Conservation (phyloP, 2,797 vertebrate genomes). For the Zalophus californianus region DNA sequence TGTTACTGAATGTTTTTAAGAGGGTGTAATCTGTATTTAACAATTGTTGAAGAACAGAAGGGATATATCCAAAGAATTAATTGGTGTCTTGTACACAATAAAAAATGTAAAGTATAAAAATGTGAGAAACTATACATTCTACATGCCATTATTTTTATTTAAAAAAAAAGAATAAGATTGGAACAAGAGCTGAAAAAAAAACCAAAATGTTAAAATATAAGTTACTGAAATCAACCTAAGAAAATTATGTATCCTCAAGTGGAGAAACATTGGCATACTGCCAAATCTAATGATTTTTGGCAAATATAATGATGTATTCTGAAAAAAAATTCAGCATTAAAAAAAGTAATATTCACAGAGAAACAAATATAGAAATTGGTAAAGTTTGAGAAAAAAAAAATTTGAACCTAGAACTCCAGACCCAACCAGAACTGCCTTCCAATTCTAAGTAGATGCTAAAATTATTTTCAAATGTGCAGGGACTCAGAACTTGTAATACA, state of each 20-base stretch:
- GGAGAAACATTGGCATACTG: neutral
- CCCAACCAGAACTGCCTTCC: neutral
- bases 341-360: neutral
- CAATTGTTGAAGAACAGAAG: neutral
- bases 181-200: neutral
- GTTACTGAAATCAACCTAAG: neutral
- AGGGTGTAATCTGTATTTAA: no score
- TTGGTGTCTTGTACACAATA: neutral
- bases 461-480: neutral
- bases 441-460: neutral
- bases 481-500: neutral
- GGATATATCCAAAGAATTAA: neutral
- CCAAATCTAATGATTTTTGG: neutral
- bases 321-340: neutral
- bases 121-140: neutral
- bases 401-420: neutral
- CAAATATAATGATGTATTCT: neutral
- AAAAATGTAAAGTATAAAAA: neutral
- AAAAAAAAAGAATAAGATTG: neutral
- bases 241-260: neutral
- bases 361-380: neutral
- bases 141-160: neutral
- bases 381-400: neutral
- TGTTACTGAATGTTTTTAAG: neutral
- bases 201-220: neutral